A percentile compares a stretch with the other conserved stretches of the same genome.
These are phyloP conservation scores for Ormia ochracea DNA, from an alignment of 2,888 invertebrate genomes.

Conservation along the genomic window DNA sequence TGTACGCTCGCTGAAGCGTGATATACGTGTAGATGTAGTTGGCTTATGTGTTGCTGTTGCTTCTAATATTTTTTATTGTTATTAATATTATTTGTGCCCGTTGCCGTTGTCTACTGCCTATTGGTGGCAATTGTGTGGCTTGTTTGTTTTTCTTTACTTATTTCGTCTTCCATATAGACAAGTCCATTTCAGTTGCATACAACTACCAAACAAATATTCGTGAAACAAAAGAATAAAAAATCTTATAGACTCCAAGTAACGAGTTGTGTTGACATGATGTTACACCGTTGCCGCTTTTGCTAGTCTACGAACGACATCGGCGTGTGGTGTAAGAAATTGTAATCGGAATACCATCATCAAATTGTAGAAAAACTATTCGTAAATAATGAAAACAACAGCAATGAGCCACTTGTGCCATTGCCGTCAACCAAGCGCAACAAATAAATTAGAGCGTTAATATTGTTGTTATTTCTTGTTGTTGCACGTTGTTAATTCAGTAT, in stretches of 20 bases:
- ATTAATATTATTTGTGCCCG: slow-evolving; percentile 57
- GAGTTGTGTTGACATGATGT: slow-evolving; percentile 61
- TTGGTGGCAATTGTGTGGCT: slow-evolving; percentile 58
- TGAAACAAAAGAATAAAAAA: slow-evolving; percentile 18
- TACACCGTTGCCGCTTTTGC: slow-evolving; percentile 59
- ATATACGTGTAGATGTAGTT: slow-evolving; percentile 50
- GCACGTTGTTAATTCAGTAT: slow-evolving; percentile 34
- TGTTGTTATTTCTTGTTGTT: slow-evolving; percentile 55
- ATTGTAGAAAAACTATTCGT: slow-evolving; percentile 36
- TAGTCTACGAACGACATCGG: slow-evolving; percentile 18
- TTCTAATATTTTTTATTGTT: slow-evolving; percentile 20
- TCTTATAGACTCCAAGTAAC: slow-evolving; percentile 33
- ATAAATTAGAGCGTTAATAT: slow-evolving; percentile 67
- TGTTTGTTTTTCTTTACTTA: slow-evolving; percentile 39
- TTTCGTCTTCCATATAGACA: slow-evolving; percentile 56
- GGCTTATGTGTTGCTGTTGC: background rate
- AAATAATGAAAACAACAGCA: slow-evolving; percentile 54
- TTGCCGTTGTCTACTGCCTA: slow-evolving; percentile 46
- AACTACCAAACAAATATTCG: slow-evolving; percentile 11
- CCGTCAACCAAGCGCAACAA: slow-evolving; percentile 66
- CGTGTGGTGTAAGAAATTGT: slow-evolving; percentile 22
- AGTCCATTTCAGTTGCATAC: slow-evolving; percentile 51
- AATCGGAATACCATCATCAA: slow-evolving; percentile 54
- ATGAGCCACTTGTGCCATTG: slow-evolving; percentile 62
- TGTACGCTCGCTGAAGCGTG: slow-evolving; percentile 54